phyloP scores from a whole-genome alignment of 1,140 invertebrate species.

The Calliopsis andreniformis region DNA sequence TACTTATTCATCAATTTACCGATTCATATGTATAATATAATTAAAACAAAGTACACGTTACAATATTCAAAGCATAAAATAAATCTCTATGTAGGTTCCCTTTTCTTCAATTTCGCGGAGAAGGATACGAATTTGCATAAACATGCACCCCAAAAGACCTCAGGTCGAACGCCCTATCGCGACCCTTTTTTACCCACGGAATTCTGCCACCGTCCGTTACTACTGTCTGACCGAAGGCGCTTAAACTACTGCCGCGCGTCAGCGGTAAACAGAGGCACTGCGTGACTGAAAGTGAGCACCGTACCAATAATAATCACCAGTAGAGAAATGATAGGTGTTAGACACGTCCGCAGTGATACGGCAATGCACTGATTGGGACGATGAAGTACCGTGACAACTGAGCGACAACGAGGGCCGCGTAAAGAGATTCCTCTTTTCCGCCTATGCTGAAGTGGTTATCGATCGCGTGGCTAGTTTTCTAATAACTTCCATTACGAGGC shows the following conservation, averaged over 20 bases:
- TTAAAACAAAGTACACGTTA: too few relatives aligned
- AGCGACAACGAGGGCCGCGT: background rate
- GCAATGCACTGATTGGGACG: background rate
- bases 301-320: constrained; percentile 13
- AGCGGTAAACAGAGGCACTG: constrained; percentile 36
- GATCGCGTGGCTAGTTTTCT: background rate
- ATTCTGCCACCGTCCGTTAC: constrained; percentile 2
- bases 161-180: too few relatives aligned
- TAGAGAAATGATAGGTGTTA: background rate
- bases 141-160: too few relatives aligned
- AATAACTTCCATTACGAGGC: background rate
- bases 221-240: constrained; percentile 19
- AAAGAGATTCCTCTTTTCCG: background rate
- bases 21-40: too few relatives aligned
- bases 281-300: constrained; percentile 19
- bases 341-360: constrained; percentile 21
- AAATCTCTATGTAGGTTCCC: too few relatives aligned
- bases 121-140: too few relatives aligned
- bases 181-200: background rate
- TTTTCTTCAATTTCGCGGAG: too few relatives aligned
- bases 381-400: background rate
- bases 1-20: too few relatives aligned
- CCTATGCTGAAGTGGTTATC: background rate
- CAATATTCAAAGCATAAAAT: too few relatives aligned
- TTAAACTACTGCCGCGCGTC: constrained; percentile 21